Evolutionary conservation across 2,797 vertebrate species (phyloP).

Genomic region (Rallus crepitans): DNA sequence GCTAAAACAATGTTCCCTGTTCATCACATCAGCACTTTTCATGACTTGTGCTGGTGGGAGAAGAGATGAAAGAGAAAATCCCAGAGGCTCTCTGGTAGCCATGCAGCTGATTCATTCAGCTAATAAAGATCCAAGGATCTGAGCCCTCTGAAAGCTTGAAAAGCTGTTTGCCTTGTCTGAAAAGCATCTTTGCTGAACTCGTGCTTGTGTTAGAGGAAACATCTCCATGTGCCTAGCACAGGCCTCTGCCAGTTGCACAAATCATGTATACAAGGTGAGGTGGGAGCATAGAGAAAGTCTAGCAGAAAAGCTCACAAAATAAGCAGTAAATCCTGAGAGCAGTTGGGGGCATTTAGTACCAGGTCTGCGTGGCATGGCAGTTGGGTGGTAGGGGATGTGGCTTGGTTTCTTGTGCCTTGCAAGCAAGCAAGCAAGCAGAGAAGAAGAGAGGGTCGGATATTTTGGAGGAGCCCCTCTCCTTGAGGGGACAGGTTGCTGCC

Average conservation of each 20-base stretch:
- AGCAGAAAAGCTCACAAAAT: neutral
- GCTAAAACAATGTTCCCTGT: neutral
- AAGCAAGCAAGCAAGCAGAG: neutral
- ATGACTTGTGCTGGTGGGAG: neutral
- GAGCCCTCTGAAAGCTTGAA: neutral
- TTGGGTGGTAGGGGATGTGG: neutral
- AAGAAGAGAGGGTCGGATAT: neutral
- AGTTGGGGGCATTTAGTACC: neutral
- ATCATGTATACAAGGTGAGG: neutral
- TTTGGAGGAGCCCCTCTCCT: neutral
- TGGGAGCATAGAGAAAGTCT: neutral
- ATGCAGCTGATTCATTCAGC: neutral
- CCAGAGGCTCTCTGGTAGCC: neutral
- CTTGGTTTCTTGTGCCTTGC: neutral
- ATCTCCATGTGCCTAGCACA: accelerated
- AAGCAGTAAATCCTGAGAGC: neutral
- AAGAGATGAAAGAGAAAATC: neutral
- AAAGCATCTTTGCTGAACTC: neutral
- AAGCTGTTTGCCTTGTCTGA: neutral
- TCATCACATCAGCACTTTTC: neutral
- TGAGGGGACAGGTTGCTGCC: neutral
- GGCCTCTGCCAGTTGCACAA: neutral
- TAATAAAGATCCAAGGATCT: neutral
- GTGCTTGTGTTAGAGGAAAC: neutral
- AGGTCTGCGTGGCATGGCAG: neutral